phyloP scores from a whole-genome alignment of 2,797 vertebrate species.

The Florisuga fusca region DNA sequence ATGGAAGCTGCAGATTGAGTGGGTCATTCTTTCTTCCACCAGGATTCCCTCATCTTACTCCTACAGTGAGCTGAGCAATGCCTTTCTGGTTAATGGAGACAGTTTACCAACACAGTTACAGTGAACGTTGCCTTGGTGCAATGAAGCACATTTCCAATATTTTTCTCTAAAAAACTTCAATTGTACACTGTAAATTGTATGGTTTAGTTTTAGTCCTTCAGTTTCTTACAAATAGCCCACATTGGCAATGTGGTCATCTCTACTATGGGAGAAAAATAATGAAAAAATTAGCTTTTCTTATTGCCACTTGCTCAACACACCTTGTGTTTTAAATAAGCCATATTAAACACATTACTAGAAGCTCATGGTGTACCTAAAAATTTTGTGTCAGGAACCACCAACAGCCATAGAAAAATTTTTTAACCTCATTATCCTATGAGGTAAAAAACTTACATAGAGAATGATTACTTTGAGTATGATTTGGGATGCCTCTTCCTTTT shows the following conservation, averaged over 20 bases:
- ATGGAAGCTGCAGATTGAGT: background rate
- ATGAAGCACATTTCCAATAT: background rate
- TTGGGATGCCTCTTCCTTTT: background rate
- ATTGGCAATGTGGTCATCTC: background rate
- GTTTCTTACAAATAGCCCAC: background rate
- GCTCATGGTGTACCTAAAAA: background rate
- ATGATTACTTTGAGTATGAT: background rate
- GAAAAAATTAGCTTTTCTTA: background rate
- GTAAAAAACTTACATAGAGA: background rate
- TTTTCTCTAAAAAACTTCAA: background rate
- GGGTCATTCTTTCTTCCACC: background rate
- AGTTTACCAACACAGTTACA: background rate
- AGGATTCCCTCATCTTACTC: background rate
- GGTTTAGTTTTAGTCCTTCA: background rate
- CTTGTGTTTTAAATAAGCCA: background rate
- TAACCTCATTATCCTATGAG: background rate
- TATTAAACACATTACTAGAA: background rate
- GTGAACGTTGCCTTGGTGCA: background rate
- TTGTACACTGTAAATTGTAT: background rate
- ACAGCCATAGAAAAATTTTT: background rate
- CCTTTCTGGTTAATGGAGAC: background rate
- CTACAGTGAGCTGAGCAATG: background rate
- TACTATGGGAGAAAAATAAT: background rate
- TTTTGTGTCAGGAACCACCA: background rate
- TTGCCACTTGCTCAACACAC: background rate